These are phyloP conservation scores for Diaprepes abbreviatus DNA, from an alignment of 2,888 invertebrate genomes.

Conservation along the genomic window DNA sequence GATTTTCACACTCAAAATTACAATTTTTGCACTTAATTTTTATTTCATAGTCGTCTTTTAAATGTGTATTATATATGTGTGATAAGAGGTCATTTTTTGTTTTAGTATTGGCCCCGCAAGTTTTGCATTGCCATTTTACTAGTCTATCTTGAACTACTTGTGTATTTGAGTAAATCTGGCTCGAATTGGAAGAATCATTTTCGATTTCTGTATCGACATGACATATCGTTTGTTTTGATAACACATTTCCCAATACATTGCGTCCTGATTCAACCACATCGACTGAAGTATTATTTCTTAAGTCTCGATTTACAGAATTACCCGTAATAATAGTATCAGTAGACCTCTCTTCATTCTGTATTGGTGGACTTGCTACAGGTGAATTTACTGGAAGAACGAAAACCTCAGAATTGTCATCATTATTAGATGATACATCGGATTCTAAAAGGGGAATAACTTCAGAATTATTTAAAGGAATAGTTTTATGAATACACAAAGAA, in stretches of 20 bases:
- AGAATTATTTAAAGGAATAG: neutral
- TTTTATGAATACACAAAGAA: neutral
- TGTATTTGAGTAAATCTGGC: too few relatives aligned
- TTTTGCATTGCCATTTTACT: neutral
- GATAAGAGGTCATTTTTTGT: neutral
- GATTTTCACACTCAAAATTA: neutral
- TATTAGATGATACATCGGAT: neutral
- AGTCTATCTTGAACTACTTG: too few relatives aligned
- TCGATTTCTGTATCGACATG: too few relatives aligned
- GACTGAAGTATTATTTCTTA: neutral
- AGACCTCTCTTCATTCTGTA: neutral
- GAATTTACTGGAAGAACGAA: neutral
- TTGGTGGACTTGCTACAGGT: neutral
- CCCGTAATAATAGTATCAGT: neutral
- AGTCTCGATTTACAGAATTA: neutral
- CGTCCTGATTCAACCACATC: neutral
- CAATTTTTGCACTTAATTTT: conserved; percentile 11
- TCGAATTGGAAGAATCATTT: too few relatives aligned
- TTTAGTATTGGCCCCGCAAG: neutral
- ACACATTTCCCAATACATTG: neutral
- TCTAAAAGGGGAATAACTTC: neutral
- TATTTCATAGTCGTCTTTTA: neutral
- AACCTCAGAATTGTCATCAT: neutral
- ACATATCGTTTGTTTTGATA: too few relatives aligned
- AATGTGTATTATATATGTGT: neutral